Conservation (phyloP, 1,140 invertebrate genomes). For the Vanessa tameamea region DNA sequence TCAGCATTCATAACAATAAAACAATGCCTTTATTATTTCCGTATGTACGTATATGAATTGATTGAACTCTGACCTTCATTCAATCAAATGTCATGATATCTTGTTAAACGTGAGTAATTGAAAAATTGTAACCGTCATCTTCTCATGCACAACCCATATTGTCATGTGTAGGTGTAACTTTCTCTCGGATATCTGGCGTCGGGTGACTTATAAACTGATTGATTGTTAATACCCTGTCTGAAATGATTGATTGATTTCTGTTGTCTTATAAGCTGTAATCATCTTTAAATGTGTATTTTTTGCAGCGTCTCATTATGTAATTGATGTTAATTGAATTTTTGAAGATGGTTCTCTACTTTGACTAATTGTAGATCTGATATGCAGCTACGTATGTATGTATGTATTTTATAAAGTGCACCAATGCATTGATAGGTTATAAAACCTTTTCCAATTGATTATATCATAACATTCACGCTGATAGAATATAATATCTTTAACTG, state of each 20-base stretch:
- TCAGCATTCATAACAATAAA: background rate
- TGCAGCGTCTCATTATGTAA: conserved; percentile 25
- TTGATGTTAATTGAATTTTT: conserved; percentile 21
- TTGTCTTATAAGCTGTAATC: conserved; percentile 29
- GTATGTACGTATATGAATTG: conserved; percentile 32
- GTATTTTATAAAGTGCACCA: too few species aligned
- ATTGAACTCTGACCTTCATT: conserved; percentile 45
- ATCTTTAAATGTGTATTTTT: conserved; percentile 27
- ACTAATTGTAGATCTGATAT: background rate
- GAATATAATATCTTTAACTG: too few species aligned
- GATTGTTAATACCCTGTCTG: conserved; percentile 35
- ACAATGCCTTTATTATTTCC: background rate
- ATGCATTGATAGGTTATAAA: background rate
- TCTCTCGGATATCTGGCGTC: conserved; percentile 28
- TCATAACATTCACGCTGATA: too few species aligned
- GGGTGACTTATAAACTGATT: conserved; percentile 33
- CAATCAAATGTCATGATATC: conserved; percentile 42
- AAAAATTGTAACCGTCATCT: conserved; percentile 40
- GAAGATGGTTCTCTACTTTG: background rate
- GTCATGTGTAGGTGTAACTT: conserved; percentile 35
- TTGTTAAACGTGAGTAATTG: conserved; percentile 47
- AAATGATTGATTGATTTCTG: conserved; percentile 34
- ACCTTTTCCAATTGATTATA: background rate
- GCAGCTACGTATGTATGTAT: background rate
- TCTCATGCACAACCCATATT: conserved; percentile 24